Evolutionary conservation across 2,113 vertebrate species (phyloP).

Genomic region (Gadus chalcogrammus): DNA sequence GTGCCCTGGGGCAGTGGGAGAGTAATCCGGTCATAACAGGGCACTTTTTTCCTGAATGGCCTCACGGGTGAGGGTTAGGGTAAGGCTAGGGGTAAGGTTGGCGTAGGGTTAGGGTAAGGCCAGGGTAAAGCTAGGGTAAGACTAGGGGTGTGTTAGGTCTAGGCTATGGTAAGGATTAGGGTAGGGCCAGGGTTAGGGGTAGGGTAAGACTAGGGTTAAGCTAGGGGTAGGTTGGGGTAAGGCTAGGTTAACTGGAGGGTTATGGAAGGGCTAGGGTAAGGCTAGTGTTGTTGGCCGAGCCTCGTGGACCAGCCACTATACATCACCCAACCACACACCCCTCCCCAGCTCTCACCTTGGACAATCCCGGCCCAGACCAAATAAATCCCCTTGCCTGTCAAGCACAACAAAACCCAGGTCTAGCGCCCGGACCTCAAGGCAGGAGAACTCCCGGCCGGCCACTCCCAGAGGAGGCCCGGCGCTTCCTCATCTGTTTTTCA

Average conservation of each 20-base stretch:
- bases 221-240: no score
- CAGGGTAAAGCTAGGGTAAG: no score
- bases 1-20: no score
- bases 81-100: no score
- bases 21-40: slow-evolving; percentile 19
- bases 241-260: no score
- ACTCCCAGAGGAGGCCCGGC: slow-evolving; percentile 53
- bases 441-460: slow-evolving; percentile 45
- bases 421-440: not conserved
- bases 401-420: slow-evolving; percentile 48
- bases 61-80: no score
- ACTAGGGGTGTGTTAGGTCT: no score
- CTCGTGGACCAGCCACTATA: slow-evolving; percentile 30
- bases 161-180: no score
- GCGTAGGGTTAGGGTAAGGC: no score
- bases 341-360: not conserved
- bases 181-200: no score
- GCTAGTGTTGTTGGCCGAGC: slow-evolving; percentile 1
- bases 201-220: no score
- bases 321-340: slow-evolving; percentile 19
- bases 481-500: slow-evolving; percentile 70
- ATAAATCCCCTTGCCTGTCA: slow-evolving; percentile 65
- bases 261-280: no score
- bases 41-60: slow-evolving; percentile 19
- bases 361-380: slow-evolving; percentile 38